These are phyloP conservation scores for Buphagus erythrorhynchus DNA, from an alignment of 2,797 vertebrate species.

Conservation along the genomic window DNA sequence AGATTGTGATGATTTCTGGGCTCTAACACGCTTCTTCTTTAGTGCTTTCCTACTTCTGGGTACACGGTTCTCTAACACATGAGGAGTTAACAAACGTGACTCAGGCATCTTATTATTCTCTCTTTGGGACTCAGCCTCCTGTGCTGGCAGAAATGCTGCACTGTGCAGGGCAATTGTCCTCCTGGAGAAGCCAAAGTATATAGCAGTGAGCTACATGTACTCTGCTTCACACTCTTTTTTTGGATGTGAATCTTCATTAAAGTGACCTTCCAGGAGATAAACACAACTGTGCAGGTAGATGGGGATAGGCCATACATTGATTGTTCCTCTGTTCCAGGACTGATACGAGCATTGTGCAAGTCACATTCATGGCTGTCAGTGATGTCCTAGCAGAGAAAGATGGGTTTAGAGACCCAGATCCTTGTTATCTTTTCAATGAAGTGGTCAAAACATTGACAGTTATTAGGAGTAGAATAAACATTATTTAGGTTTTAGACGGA, in stretches of 20 bases:
- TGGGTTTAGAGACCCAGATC: neutral
- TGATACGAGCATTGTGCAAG: neutral
- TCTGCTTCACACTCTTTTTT: neutral
- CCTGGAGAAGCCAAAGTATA: neutral
- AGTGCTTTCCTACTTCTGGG: neutral
- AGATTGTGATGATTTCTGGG: neutral
- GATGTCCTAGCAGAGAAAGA: neutral
- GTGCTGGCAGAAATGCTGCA: neutral
- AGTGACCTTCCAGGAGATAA: neutral
- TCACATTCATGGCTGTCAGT: neutral
- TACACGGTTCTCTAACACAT: neutral
- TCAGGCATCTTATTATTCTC: neutral
- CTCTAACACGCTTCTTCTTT: neutral
- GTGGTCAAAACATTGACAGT: neutral
- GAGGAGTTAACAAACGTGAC: rapidly evolving
- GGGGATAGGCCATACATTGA: neutral
- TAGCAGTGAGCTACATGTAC: rapidly evolving
- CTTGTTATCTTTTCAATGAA: neutral
- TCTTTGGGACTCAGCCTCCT: neutral
- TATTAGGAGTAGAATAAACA: neutral
- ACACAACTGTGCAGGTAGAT: neutral
- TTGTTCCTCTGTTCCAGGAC: neutral
- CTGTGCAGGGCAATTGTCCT: neutral
- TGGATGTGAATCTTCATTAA: neutral
- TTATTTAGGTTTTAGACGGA: neutral